Evolutionary conservation across 2,113 vertebrate species (phyloP).

Genomic region (Sus scrofa): DNA sequence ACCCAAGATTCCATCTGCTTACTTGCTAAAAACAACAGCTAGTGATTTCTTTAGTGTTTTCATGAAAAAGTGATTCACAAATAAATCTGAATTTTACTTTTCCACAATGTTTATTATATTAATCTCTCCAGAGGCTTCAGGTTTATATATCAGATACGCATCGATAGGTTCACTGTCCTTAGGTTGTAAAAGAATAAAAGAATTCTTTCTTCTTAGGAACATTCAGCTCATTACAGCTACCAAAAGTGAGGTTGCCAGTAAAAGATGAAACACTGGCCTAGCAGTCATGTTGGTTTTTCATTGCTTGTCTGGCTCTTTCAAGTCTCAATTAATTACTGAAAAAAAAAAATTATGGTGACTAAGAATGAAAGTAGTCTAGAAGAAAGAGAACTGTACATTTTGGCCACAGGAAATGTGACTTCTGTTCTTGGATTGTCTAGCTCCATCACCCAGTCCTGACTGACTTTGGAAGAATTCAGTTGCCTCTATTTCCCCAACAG

Average conservation of each 20-base stretch:
- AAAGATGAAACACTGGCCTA: background rate
- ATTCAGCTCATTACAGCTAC: background rate
- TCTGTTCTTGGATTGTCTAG: background rate
- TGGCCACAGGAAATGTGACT: background rate
- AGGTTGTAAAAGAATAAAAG: background rate
- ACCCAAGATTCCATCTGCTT: conserved; percentile 27
- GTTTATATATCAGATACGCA: background rate
- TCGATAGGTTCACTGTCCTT: background rate
- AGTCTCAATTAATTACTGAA: background rate
- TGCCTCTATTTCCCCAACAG: background rate
- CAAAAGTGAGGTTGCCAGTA: background rate
- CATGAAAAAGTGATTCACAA: background rate
- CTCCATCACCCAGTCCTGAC: background rate
- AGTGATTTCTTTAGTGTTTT: conserved; percentile 32
- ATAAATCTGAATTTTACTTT: conserved; percentile 33
- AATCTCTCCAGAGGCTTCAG: background rate
- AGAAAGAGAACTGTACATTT: background rate
- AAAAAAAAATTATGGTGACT: background rate
- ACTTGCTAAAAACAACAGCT: background rate
- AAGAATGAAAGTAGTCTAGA: background rate
- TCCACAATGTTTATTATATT: background rate
- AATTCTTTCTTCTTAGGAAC: background rate
- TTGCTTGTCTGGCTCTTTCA: background rate
- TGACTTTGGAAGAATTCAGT: background rate
- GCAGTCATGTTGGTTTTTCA: background rate